phyloP scores from a whole-genome alignment of 1,140 invertebrate species.

The Choristoneura fumiferana region DNA sequence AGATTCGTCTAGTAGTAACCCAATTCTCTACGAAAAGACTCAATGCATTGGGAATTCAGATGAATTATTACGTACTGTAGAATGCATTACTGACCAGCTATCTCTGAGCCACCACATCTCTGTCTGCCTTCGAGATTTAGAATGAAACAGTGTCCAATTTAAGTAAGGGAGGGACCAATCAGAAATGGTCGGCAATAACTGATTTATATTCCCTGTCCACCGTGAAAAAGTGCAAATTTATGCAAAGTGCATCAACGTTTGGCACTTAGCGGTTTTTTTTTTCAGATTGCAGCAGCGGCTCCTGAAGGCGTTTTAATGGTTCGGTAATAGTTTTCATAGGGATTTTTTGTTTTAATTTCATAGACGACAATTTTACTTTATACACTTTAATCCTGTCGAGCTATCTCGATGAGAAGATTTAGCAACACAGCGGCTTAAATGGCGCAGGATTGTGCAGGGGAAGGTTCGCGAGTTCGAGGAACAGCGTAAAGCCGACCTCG shows the following conservation, averaged over 20 bases:
- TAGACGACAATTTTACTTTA: too few relatives aligned
- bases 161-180: not conserved
- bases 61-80: conserved; percentile 15
- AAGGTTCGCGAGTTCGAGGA: too few relatives aligned
- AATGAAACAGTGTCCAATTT: not conserved
- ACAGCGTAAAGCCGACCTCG: too few relatives aligned
- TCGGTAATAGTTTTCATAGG: too few relatives aligned
- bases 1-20: conserved; percentile 3
- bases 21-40: conserved; percentile 3
- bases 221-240: conserved; percentile 39
- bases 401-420: too few relatives aligned
- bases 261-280: conserved; percentile 27
- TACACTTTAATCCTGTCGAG: too few relatives aligned
- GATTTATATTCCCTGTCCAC: conserved; percentile 14
- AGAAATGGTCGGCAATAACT: not conserved
- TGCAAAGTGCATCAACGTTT: conserved; percentile 47
- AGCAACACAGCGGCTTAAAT: too few relatives aligned
- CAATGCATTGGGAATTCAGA: conserved; percentile 5
- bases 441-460: too few relatives aligned
- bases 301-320: conserved; percentile 12
- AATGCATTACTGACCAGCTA: not conserved
- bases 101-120: not conserved
- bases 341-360: too few relatives aligned
- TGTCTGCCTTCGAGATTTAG: not conserved
- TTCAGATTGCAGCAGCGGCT: conserved; percentile 6